Evolutionary conservation across 2,113 vertebrate species (phyloP).

Genomic region (Centropristis striata): DNA sequence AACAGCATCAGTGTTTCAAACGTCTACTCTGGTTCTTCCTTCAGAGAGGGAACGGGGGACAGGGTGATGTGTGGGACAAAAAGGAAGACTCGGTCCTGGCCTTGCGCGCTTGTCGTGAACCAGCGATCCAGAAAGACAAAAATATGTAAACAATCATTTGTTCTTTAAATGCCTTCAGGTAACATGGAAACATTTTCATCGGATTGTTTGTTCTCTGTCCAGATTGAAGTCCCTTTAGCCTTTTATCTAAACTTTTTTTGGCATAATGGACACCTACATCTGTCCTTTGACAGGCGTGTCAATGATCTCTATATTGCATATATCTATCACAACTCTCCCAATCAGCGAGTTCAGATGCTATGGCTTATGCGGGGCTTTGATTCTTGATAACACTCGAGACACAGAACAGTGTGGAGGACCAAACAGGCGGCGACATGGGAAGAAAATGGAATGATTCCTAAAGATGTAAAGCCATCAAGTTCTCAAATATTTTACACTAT

Average conservation of each 20-base stretch:
- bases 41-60: background rate
- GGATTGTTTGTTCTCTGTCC: constrained; percentile 37
- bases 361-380: constrained; percentile 52
- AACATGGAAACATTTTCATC: constrained; percentile 35
- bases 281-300: constrained; percentile 44
- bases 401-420: constrained; percentile 33
- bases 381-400: constrained; percentile 49
- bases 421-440: constrained; percentile 36
- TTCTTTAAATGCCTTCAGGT: constrained; percentile 70
- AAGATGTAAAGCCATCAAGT: constrained; percentile 72
- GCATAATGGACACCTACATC: constrained; percentile 44
- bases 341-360: constrained; percentile 48
- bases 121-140: constrained; percentile 51
- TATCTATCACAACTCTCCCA: constrained; percentile 34
- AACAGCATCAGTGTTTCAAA: constrained; percentile 24
- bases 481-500: constrained; percentile 81
- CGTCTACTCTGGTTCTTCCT: background rate
- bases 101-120: constrained; percentile 21
- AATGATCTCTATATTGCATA: constrained; percentile 65
- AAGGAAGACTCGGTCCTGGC: constrained; percentile 8
- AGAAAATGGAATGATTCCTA: constrained; percentile 78
- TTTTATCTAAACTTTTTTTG: constrained; percentile 50
- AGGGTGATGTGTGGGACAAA: constrained; percentile 11
- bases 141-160: constrained; percentile 72
- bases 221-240: constrained; percentile 49